A percentile compares a stretch with the other conserved stretches of the same genome.
Conservation (phyloP, 2,113 vertebrate species). For the Platycercus adscitus region DNA sequence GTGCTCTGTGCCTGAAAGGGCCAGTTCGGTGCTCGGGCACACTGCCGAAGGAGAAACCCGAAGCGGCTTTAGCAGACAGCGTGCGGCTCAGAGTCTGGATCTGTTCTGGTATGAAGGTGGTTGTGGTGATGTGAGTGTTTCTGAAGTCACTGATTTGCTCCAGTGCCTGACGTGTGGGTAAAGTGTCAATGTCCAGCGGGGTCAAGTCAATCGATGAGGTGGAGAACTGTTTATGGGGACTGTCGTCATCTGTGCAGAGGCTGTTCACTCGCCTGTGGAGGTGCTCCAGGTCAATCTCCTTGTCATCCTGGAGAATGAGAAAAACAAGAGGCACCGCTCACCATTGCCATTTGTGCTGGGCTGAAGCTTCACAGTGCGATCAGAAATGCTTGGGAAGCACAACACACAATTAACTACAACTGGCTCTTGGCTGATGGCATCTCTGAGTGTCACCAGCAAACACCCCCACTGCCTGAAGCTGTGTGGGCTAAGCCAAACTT, state of each 20-base stretch:
- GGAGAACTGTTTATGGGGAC: slow-evolving; percentile 99
- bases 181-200: slow-evolving; percentile 97
- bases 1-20: slow-evolving; percentile 96
- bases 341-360: slow-evolving; percentile 43
- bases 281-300: slow-evolving; percentile 99
- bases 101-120: slow-evolving; percentile 99
- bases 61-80: slow-evolving; percentile 96
- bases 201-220: slow-evolving; percentile 98
- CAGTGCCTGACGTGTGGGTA: slow-evolving; percentile 95
- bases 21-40: slow-evolving; percentile 97
- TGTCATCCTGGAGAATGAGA: slow-evolving; percentile 90
- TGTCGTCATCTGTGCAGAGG: slow-evolving; percentile 99
- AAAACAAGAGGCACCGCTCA: slow-evolving; percentile 74
- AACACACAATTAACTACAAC: slow-evolving; percentile 49
- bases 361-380: slow-evolving; percentile 27
- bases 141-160: slow-evolving; percentile 99
- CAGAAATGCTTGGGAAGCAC: slow-evolving; percentile 50
- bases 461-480: background rate
- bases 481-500: background rate
- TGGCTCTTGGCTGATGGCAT: slow-evolving; percentile 4
- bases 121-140: slow-evolving; percentile 99
- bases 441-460: background rate
- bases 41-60: slow-evolving; percentile 93
- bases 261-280: slow-evolving; percentile 99
- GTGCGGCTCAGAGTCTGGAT: slow-evolving; percentile 99